phyloP scores from a whole-genome alignment of 2,797 vertebrate genomes.

The Sebastes dallii region DNA sequence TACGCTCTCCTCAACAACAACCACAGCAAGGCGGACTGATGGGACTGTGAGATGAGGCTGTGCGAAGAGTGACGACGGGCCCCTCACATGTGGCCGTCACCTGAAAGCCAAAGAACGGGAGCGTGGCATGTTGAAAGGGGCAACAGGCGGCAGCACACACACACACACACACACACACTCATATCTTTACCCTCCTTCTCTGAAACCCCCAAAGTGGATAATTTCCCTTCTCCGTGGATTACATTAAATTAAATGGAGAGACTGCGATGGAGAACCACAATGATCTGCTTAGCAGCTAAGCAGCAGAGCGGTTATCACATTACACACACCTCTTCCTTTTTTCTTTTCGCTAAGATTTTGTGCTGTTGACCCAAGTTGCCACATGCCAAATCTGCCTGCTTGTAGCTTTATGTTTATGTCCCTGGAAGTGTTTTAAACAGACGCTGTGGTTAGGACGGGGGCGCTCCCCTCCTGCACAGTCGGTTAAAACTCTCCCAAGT shows the following conservation, averaged over 20 bases:
- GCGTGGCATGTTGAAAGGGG: conserved; percentile 23
- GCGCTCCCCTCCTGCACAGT: conserved; percentile 5
- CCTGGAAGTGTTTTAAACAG: conserved; percentile 42
- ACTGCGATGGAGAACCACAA: conserved; percentile 5
- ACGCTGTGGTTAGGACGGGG: conserved; percentile 2
- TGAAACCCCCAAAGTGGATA: conserved; percentile 10
- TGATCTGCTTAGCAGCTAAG: conserved; percentile 35
- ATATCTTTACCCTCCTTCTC: conserved; percentile 7
- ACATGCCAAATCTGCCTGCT: conserved; percentile 36
- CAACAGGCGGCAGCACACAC: conserved; percentile 7
- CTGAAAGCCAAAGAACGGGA: conserved; percentile 62
- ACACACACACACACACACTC: conserved; percentile 10
- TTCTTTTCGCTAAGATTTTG: conserved; percentile 14
- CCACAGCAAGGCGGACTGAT: conserved; percentile 88
- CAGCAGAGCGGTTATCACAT: conserved; percentile 26
- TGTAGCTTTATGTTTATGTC: conserved; percentile 38
- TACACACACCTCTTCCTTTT: not conserved
- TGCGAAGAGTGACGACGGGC: not conserved
- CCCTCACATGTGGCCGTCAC: conserved; percentile 6
- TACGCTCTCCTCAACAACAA: conserved; percentile 89
- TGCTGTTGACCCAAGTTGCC: conserved; percentile 50
- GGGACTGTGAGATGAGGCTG: conserved; percentile 10
- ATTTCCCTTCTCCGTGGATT: conserved; percentile 29
- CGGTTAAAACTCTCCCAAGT: conserved; percentile 34
- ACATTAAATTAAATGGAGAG: conserved; percentile 35